Base-by-base conservation (phyloP, 2,888 invertebrate species). In the Drosophila nr. perissopoda region DNA sequence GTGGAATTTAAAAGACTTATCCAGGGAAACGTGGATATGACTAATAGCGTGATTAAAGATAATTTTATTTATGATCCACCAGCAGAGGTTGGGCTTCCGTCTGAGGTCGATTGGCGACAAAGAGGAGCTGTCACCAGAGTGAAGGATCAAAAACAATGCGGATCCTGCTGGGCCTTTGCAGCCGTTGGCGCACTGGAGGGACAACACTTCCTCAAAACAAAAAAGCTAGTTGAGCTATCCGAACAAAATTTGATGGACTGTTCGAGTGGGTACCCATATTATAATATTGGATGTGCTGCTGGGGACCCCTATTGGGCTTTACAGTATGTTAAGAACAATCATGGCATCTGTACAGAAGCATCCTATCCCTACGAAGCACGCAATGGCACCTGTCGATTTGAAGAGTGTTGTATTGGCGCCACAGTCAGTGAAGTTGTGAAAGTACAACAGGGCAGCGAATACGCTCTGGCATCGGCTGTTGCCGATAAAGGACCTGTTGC, bases 91-190 rank as follows among this genome's bases (percentile, higher is more conserved):
- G 8, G 2, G 31, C 8, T 31, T 31, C 31, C 8, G 8, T 31
- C 31, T 31, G 0, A 31, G 31, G 8, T 31, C 31, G 31, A 31
- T 31, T 31, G 31, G 31, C 31, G 31, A 8, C 2, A 0, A 8
- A 31, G 0, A 31, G 31, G 31, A 31, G 31, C 31, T 31, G 31
- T 31, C 8, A 31, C 31, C 2, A 8, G 31, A 31, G 31, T 31
- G 31, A 31, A 31, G 31, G 0, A 8, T 27, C 27, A 27, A 27
- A 4, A 4, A 31, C 94, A 95, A 89, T 98, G 98, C 93, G 97
- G 97, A 63, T 97, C 97, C 1, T 98, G 98, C 94, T 98, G 98
- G 98, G 95, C 98, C 49, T 98, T 98, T 94, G 97, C 97, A 89
- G 94, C 97, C 96, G 98, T 98, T 67, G 98, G 97, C 36, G 93